A percentile compares a stretch with the other conserved stretches of the same genome.
phyloP scores from a whole-genome alignment of 2,888 invertebrate species.

The Helobdella robusta region DNA sequence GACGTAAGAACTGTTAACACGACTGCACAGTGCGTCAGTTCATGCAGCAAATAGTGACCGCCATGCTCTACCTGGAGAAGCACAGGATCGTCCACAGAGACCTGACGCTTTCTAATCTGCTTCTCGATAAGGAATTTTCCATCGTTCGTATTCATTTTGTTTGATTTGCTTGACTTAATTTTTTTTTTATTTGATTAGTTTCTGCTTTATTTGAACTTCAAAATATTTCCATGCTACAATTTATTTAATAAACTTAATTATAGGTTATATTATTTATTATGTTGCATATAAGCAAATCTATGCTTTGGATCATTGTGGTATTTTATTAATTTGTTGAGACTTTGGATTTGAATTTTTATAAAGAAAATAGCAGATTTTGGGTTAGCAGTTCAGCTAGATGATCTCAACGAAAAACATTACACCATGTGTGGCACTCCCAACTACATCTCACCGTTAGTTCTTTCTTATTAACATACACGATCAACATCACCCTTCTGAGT shows the following conservation, averaged over 20 bases:
- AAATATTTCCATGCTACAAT: too few relatives aligned
- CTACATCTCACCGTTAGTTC: conserved; percentile 83
- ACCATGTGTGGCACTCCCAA: conserved; percentile 99
- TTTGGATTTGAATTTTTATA: conserved; percentile 3
- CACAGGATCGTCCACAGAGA: conserved; percentile 86
- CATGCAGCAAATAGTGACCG: conserved; percentile 71
- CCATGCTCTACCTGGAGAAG: conserved; percentile 79
- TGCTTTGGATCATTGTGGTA: too few relatives aligned
- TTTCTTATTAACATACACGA: too few relatives aligned
- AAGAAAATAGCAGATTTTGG: conserved; percentile 93
- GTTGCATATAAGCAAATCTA: too few relatives aligned
- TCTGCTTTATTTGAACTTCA: too few relatives aligned
- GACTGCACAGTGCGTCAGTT: conserved; percentile 41
- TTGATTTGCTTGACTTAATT: too few relatives aligned
- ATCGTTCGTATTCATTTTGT: conserved; percentile 56
- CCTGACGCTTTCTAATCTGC: conserved; percentile 77
- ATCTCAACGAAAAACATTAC: conserved; percentile 80
- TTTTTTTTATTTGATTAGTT: too few relatives aligned
- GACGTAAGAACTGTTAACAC: too few relatives aligned
- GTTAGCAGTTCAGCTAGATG: conserved; percentile 74
- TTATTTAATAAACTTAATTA: too few relatives aligned
- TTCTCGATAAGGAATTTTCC: conserved; percentile 74
- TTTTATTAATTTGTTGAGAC: conserved; percentile 8
- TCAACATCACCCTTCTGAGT: too few relatives aligned
- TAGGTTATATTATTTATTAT: too few relatives aligned